Percentiles rank a stretch among this genome's conserved stretches.
Evolutionary conservation across 2,888 invertebrate genomes (phyloP).

Genomic region (Myathropa florea): DNA sequence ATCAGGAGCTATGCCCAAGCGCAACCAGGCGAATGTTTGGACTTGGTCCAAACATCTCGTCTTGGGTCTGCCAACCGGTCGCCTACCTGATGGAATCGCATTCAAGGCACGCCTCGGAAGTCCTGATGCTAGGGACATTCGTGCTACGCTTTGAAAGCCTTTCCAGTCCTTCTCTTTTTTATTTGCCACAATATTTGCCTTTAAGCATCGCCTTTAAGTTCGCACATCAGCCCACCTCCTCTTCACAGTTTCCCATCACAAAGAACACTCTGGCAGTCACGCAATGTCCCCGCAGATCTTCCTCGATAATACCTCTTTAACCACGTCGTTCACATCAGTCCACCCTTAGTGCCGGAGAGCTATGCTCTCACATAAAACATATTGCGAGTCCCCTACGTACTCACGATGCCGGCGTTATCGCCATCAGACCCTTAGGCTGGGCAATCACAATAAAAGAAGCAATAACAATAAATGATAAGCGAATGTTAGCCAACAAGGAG

Average conservation of each 20-base stretch:
- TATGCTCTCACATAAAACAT: constrained; percentile 9
- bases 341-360: neutral
- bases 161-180: neutral
- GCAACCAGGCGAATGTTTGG: too few relatives aligned
- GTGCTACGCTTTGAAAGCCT: too few relatives aligned
- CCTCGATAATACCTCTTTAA: neutral
- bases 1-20: too few relatives aligned
- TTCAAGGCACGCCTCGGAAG: too few relatives aligned
- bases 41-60: too few relatives aligned
- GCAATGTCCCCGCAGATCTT: neutral
- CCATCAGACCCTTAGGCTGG: constrained; percentile 24
- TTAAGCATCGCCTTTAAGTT: neutral
- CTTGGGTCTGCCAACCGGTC: too few relatives aligned
- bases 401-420: neutral
- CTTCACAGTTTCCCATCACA: neutral
- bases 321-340: neutral
- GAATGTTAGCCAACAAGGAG: neutral
- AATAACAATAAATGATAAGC: constrained; percentile 42
- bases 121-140: too few relatives aligned
- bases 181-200: neutral
- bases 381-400: neutral
- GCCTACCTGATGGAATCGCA: too few relatives aligned
- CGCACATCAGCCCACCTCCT: neutral
- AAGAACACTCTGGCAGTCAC: neutral
- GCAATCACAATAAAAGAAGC: constrained; percentile 32